Conservation (phyloP, 2,113 vertebrate genomes). For the Tyto alba region DNA sequence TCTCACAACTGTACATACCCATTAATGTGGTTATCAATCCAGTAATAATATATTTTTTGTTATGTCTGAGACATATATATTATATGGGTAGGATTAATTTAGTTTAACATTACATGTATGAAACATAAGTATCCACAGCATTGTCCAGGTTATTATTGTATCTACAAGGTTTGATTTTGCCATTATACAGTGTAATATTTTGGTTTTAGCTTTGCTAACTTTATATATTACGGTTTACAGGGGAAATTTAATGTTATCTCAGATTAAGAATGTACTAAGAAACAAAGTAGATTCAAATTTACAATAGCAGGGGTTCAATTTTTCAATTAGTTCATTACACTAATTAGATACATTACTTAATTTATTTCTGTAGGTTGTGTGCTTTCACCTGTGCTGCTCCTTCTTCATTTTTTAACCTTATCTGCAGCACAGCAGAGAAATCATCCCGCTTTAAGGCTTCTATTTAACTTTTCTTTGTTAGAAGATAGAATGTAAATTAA, state of each 20-base stretch:
- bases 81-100: background rate
- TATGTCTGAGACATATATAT: background rate
- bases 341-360: slow-evolving; percentile 10
- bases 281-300: slow-evolving; percentile 11
- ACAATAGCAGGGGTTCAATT: background rate
- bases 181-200: background rate
- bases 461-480: slow-evolving; percentile 13
- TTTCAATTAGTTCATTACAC: slow-evolving; percentile 37
- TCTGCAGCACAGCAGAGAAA: background rate
- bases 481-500: slow-evolving; percentile 16
- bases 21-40: background rate
- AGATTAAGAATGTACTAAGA: background rate
- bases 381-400: slow-evolving; percentile 13
- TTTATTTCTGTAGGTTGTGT: slow-evolving; percentile 36
- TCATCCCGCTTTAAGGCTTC: background rate
- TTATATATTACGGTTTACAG: background rate
- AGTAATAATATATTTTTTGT: background rate
- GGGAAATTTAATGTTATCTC: background rate
- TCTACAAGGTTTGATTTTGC: background rate
- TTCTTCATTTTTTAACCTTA: background rate
- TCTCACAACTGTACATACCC: background rate
- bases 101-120: background rate
- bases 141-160: background rate
- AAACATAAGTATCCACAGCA: background rate
- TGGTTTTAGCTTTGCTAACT: background rate